A percentile compares a stretch with the other conserved stretches of the same genome.
phyloP scores from a whole-genome alignment of 53 echinoderm and acorn worm species.

The Echinarachnius parma region DNA sequence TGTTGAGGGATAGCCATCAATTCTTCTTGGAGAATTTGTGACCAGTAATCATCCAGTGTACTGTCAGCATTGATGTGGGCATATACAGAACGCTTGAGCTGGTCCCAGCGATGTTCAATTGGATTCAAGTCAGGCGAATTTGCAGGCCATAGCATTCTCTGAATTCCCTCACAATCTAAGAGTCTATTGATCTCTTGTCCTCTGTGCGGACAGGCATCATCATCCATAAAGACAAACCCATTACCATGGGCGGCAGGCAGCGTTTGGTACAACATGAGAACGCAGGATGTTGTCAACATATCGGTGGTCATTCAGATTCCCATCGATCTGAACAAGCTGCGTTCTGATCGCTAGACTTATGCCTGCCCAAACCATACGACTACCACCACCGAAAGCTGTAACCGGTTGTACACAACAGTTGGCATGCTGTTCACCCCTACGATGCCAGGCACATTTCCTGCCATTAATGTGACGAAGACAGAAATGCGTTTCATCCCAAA shows the following conservation, averaged over 20 bases:
- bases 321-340: not conserved
- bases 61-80: not conserved
- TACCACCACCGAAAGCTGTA: conserved; percentile 1
- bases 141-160: not conserved
- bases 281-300: not conserved
- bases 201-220: not conserved
- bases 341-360: not conserved
- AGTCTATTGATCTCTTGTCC: not conserved
- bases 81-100: not conserved
- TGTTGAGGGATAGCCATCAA: not conserved
- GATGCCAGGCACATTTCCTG: too few species aligned
- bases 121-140: not conserved
- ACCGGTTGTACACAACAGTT: too few species aligned
- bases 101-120: not conserved
- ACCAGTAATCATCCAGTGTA: not conserved
- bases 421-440: too few species aligned
- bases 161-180: not conserved
- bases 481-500: too few species aligned
- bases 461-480: too few species aligned
- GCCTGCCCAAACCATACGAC: not conserved
- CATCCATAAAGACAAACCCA: conserved; percentile 2
- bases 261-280: not conserved
- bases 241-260: not conserved
- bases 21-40: too few species aligned
- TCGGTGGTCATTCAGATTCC: not conserved